Evolutionary conservation across 2,113 vertebrate genomes (phyloP).

Genomic region (Trematocara unimaculatum): DNA sequence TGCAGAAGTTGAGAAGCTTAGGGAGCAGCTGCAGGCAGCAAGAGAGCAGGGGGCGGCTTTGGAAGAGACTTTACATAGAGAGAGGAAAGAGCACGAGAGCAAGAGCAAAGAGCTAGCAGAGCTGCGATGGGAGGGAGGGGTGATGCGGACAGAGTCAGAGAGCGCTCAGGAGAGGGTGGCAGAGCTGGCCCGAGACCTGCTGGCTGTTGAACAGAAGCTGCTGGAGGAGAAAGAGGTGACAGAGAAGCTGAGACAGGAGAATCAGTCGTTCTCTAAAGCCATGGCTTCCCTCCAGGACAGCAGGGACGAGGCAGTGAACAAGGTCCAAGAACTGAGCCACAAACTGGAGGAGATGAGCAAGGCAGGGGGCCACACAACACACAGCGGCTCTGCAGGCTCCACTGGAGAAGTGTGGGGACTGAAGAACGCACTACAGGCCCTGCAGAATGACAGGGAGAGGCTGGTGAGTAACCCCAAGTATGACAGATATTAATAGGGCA

Average conservation of each 20-base stretch:
- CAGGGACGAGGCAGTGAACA: slow-evolving; percentile 78
- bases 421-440: slow-evolving; percentile 86
- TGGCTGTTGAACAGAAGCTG: slow-evolving; percentile 85
- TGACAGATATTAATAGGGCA: not conserved
- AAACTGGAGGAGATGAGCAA: slow-evolving; percentile 70
- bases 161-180: slow-evolving; percentile 93
- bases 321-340: slow-evolving; percentile 57
- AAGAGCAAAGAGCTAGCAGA: slow-evolving; percentile 78
- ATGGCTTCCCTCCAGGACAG: slow-evolving; percentile 90
- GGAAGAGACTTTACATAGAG: slow-evolving; percentile 70
- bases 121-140: slow-evolving; percentile 85
- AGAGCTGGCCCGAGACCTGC: slow-evolving; percentile 86
- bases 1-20: slow-evolving; percentile 76
- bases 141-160: slow-evolving; percentile 91
- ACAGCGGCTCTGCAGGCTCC: slow-evolving; percentile 4
- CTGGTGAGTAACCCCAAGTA: slow-evolving; percentile 72
- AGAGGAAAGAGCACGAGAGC: slow-evolving; percentile 69
- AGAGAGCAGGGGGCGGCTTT: slow-evolving; percentile 65
- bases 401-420: slow-evolving; percentile 81
- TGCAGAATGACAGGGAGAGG: slow-evolving; percentile 89
- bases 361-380: slow-evolving; percentile 44
- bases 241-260: slow-evolving; percentile 77
- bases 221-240: slow-evolving; percentile 78
- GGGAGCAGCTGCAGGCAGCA: slow-evolving; percentile 69
- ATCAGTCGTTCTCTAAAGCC: slow-evolving; percentile 83